A percentile compares a stretch with the other conserved stretches of the same genome.
phyloP scores from a whole-genome alignment of 1,140 invertebrate species.

The Sinella curviseta region DNA sequence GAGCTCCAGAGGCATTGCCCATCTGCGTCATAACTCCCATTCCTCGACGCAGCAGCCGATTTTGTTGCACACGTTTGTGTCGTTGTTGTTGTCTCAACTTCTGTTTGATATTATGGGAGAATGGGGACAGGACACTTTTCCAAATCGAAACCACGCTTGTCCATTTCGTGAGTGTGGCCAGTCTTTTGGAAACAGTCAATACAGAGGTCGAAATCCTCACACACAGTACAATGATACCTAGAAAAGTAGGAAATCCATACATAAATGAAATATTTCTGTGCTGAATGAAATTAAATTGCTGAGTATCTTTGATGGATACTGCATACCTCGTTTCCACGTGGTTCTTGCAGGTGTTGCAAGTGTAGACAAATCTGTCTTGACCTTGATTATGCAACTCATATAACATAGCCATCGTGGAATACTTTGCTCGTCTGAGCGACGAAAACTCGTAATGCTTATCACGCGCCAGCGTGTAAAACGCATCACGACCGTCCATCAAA shows the following conservation, averaged over 20 bases:
- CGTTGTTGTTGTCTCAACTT: constrained; percentile 95
- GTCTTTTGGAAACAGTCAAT: constrained; percentile 91
- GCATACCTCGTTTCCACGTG: constrained; percentile 91
- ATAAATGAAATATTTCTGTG: too few relatives aligned
- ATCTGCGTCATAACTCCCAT: constrained; percentile 84
- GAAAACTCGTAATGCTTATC: constrained; percentile 99
- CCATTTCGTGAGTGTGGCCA: constrained; percentile 95
- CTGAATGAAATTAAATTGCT: too few relatives aligned
- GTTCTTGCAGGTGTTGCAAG: constrained; percentile 95
- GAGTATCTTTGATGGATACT: too few relatives aligned
- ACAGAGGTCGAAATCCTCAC: constrained; percentile 94
- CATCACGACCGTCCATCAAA: constrained; percentile 99
- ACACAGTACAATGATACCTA: constrained; percentile 48
- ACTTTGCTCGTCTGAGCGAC: constrained; percentile 90
- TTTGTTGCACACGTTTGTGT: constrained; percentile 86
- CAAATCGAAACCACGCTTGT: constrained; percentile 87
- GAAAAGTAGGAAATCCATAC: too few relatives aligned
- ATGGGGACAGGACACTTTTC: constrained; percentile 92
- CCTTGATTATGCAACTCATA: constrained; percentile 99
- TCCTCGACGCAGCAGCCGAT: constrained; percentile 76
- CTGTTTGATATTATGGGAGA: constrained; percentile 97
- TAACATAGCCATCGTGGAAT: constrained; percentile 94
- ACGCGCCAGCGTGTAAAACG: constrained; percentile 95
- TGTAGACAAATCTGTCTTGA: constrained; percentile 96
- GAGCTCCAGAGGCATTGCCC: constrained; percentile 47